These are phyloP conservation scores for Myodes glareolus DNA, from an alignment of 2,113 vertebrate genomes.

Conservation along the genomic window DNA sequence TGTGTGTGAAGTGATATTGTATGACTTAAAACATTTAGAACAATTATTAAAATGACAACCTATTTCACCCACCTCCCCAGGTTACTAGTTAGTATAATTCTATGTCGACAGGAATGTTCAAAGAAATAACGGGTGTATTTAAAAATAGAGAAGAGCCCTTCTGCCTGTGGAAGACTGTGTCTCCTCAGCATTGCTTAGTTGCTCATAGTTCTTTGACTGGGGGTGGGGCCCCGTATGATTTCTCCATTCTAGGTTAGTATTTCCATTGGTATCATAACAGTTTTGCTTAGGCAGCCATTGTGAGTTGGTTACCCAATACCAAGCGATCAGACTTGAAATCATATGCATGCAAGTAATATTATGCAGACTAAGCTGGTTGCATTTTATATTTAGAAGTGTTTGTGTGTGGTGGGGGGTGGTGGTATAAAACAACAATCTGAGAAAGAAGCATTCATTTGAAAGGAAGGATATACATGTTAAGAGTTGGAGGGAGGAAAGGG, in stretches of 20 bases:
- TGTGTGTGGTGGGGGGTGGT: background rate
- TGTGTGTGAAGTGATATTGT: background rate
- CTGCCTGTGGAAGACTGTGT: background rate
- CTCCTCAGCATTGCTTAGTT: background rate
- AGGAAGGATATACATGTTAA: background rate
- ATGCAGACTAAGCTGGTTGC: background rate
- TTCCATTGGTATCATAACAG: background rate
- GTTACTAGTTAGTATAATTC: background rate
- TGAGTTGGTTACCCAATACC: background rate
- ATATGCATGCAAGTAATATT: background rate
- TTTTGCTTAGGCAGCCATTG: background rate
- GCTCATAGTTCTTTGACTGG: background rate
- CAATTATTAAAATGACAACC: background rate
- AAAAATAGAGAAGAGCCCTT: background rate
- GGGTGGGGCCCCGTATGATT: too few relatives aligned
- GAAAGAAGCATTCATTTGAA: background rate
- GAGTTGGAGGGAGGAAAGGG: background rate
- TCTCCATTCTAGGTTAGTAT: background rate
- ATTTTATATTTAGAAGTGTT: background rate
- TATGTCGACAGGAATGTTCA: background rate
- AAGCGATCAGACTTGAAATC: background rate
- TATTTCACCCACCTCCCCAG: background rate
- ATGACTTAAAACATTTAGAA: constrained; percentile 35
- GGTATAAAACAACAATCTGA: background rate
- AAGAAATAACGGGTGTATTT: background rate